These are phyloP conservation scores for Otus scops DNA, from an alignment of 2,797 vertebrate genomes.

Conservation along the genomic window DNA sequence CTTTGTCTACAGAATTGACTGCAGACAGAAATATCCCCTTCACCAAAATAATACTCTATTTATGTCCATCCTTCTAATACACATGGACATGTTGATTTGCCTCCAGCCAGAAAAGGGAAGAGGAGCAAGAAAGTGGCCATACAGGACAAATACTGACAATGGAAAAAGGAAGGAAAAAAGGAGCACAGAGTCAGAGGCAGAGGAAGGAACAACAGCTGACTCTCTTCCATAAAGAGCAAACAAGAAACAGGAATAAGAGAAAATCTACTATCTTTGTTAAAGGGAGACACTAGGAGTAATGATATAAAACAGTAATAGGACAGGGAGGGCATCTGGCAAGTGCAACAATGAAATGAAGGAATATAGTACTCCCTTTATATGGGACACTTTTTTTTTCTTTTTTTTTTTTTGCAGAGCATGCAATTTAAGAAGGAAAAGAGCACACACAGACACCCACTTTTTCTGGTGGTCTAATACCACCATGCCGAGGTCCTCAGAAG, in stretches of 20 bases:
- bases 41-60: background rate
- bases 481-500: background rate
- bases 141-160: slow-evolving; percentile 1
- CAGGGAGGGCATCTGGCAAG: background rate
- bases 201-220: background rate
- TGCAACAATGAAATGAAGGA: background rate
- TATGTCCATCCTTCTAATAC: background rate
- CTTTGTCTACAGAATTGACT: background rate
- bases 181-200: background rate
- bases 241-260: background rate
- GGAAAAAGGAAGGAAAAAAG: slow-evolving; percentile 3
- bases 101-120: background rate
- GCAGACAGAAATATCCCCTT: background rate
- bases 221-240: background rate
- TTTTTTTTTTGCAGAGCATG: too few species aligned
- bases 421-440: background rate
- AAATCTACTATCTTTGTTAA: background rate
- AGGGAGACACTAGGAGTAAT: background rate
- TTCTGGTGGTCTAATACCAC: background rate
- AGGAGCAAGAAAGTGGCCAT: background rate
- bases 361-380: background rate
- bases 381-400: background rate
- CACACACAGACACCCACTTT: fast-evolving
- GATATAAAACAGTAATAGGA: background rate
- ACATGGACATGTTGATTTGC: background rate